phyloP scores from a whole-genome alignment of 2,888 invertebrate species.

The Portevinia maculata region DNA sequence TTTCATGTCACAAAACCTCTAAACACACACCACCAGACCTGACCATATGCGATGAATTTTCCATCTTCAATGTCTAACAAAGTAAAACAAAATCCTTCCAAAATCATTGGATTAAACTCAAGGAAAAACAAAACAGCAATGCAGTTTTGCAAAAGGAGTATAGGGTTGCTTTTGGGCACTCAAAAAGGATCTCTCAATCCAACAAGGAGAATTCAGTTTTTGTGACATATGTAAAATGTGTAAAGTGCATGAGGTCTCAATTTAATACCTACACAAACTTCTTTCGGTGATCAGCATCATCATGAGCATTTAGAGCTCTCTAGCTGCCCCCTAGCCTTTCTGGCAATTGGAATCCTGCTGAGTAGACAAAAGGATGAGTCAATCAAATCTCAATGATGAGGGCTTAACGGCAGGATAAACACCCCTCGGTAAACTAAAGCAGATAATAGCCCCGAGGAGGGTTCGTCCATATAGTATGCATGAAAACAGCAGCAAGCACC shows the following conservation, averaged over 20 bases:
- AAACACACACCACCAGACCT: conserved; percentile 45
- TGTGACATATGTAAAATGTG: conserved; percentile 81
- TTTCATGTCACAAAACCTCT: conserved; percentile 52
- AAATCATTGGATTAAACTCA: conserved; percentile 69
- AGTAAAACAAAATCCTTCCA: conserved; percentile 32
- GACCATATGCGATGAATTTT: conserved; percentile 73
- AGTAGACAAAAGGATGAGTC: conserved; percentile 77
- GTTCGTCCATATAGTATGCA: conserved; percentile 19
- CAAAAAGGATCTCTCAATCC: conserved; percentile 40
- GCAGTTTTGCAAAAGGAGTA: conserved; percentile 10
- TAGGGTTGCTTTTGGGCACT: conserved; percentile 50
- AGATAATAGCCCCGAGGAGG: conserved; percentile 71
- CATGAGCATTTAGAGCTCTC: conserved; percentile 46
- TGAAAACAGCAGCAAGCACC: conserved; percentile 25
- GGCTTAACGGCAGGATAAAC: conserved; percentile 76
- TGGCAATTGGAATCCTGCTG: conserved; percentile 34
- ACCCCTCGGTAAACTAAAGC: conserved; percentile 66
- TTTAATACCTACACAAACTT: conserved; percentile 60
- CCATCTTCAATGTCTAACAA: conserved; percentile 38
- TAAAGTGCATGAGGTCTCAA: conserved; percentile 79
- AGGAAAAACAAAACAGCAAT: conserved; percentile 32
- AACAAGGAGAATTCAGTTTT: conserved; percentile 64
- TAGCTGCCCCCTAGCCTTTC: background rate
- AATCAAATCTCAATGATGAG: conserved; percentile 78
- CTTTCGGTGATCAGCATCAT: conserved; percentile 55